Evolutionary conservation across 2,888 invertebrate genomes (phyloP), one percentile per base, ranked within the genome.

Genomic region (Synanthedon tipuliformis): DNA sequence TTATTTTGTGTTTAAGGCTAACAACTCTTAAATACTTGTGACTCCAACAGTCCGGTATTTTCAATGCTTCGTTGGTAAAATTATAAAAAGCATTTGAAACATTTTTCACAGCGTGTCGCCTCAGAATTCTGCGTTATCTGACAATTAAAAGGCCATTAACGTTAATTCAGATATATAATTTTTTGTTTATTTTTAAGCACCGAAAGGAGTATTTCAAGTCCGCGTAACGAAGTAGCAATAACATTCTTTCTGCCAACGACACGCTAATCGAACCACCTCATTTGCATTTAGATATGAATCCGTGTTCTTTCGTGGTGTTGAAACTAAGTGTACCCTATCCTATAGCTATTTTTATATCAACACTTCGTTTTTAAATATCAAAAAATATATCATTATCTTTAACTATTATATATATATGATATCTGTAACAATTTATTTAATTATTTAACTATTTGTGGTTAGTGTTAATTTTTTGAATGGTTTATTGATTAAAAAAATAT

Each of bases 221-320:
- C n/a, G 75, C 75, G 81, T 81, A 81, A 77, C 71, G 62, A 69
- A 75, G 81, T 73, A 75, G 78, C 69, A 57, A 65, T 71, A 68
- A 73, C 69, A 58, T 66, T 69, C 68, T 62, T 58, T 60, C 58
- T 58, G 61, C 62, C 64, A 62, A 66, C 62, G 66, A 68, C 66
- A 60, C 63, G 58, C 65, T 72, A 73, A 76, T 73, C 73, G 66
- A 71, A 71, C 57, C 58, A 48, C 50, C 61, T 65, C 53, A 74
- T 80, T 76, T 75, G 68, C 75, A 76, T 76, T 65, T 65, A 62
- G 64, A 71, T 71, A 66, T 65, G 63, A 61, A 62, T 63, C 41
- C 53, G 58, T 54, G 57, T 61, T 60, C 58, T 62, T 63, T 58
- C 61, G 63, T 60, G 56, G 49, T 58, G 57, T 59, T 55, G 60